phyloP scores from a whole-genome alignment of 2,113 vertebrate genomes.

The Fukomys damarensis region DNA sequence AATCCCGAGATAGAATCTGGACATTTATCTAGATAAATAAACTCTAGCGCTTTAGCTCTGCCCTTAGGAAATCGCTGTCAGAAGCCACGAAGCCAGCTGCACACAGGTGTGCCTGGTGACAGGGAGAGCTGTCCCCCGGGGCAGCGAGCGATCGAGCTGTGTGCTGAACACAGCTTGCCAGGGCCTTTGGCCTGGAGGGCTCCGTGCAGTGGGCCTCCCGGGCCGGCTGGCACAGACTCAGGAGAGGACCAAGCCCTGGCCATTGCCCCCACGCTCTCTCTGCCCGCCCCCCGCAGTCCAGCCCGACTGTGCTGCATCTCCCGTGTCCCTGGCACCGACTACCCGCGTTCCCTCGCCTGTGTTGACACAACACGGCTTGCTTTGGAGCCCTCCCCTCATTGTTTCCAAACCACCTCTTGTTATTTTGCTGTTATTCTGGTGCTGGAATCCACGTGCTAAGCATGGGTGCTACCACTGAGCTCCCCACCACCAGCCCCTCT shows the following conservation, averaged over 20 bases:
- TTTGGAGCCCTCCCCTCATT: background rate
- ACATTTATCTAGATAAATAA: slow-evolving; percentile 38
- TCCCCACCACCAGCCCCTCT: too few species aligned
- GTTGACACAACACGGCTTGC: background rate
- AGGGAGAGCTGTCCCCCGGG: background rate
- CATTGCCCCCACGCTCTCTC: background rate
- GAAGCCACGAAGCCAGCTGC: background rate
- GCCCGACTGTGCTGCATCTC: background rate
- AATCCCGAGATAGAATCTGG: slow-evolving; percentile 51
- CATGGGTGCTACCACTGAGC: background rate
- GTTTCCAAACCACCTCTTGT: background rate
- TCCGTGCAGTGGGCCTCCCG: rapidly evolving
- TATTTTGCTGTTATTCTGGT: background rate
- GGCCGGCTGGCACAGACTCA: rapidly evolving
- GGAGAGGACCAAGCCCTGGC: background rate
- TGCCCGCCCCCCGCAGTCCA: background rate
- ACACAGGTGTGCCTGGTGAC: background rate
- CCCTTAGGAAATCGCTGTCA: background rate
- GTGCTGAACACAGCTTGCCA: background rate
- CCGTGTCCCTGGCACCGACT: background rate
- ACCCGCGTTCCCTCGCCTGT: too few species aligned
- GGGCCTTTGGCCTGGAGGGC: rapidly evolving
- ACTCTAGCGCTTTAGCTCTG: background rate
- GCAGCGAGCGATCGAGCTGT: rapidly evolving
- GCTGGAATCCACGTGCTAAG: background rate